A percentile compares a stretch with the other conserved stretches of the same genome.
Evolutionary conservation across 2,113 vertebrate species (phyloP).

Genomic region (Myiagra hebetior): DNA sequence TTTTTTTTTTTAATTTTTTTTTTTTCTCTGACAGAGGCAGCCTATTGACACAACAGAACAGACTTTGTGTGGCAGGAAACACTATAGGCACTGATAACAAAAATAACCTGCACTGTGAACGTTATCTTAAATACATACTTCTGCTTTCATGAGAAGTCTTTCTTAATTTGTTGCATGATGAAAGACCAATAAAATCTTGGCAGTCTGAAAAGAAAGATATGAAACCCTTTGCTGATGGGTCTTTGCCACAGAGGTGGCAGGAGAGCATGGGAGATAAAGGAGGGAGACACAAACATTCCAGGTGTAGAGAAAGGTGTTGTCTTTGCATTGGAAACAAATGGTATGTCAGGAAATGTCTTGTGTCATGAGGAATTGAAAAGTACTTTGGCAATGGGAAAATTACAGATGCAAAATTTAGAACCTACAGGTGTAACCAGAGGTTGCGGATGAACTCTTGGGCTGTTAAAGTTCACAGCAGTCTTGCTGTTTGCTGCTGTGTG

Average conservation of each 20-base stretch:
- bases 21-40: background rate
- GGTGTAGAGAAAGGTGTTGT: background rate
- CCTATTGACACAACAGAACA: background rate
- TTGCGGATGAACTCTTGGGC: background rate
- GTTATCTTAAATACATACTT: background rate
- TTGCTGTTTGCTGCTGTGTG: background rate
- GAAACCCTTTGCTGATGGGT: background rate
- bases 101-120: background rate
- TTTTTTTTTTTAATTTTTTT: background rate
- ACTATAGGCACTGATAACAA: background rate
- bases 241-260: background rate
- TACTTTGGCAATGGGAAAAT: background rate
- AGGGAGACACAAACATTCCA: background rate
- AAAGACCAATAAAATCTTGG: background rate
- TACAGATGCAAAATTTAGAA: background rate
- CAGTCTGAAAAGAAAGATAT: background rate
- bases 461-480: background rate
- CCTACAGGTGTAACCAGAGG: background rate
- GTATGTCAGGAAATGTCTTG: background rate
- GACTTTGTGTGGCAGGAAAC: background rate
- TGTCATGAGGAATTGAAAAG: background rate
- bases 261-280: background rate
- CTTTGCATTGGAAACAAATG: background rate
- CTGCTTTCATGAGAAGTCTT: background rate
- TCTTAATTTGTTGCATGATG: background rate